Conservation (phyloP, 2,888 invertebrate species). For the Heliconius ismenius region DNA sequence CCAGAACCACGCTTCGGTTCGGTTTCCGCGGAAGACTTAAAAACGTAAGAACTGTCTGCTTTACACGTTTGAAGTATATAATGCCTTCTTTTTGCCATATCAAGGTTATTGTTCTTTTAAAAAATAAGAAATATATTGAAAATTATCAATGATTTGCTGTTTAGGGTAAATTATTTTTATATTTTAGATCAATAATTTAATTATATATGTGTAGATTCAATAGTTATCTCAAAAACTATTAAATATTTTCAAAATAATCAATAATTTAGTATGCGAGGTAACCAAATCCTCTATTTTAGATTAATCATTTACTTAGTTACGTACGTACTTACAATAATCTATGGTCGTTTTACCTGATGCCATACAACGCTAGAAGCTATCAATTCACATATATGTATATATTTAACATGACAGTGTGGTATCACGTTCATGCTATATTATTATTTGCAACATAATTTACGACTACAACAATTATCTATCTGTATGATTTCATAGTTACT, state of each 20-base stretch:
- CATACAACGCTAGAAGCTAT: background rate
- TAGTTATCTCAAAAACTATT: background rate
- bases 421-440: constrained; percentile 27
- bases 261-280: background rate
- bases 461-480: constrained; percentile 27
- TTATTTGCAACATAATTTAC: constrained; percentile 28
- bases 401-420: constrained; percentile 20
- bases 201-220: background rate
- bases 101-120: too few relatives aligned
- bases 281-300: too few relatives aligned
- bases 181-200: too few relatives aligned
- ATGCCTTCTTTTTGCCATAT: background rate
- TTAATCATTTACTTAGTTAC: background rate
- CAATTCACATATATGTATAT: constrained; percentile 7
- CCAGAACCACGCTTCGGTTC: constrained; percentile 15
- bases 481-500: constrained; percentile 33
- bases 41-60: constrained; percentile 2
- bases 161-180: too few relatives aligned
- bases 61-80: background rate
- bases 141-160: too few relatives aligned
- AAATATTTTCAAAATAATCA: background rate
- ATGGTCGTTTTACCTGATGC: background rate
- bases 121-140: background rate
- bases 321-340: too few relatives aligned
- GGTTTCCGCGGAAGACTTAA: constrained; percentile 15